phyloP scores from a whole-genome alignment of 2,113 vertebrate genomes.

The Xenus cinereus region DNA sequence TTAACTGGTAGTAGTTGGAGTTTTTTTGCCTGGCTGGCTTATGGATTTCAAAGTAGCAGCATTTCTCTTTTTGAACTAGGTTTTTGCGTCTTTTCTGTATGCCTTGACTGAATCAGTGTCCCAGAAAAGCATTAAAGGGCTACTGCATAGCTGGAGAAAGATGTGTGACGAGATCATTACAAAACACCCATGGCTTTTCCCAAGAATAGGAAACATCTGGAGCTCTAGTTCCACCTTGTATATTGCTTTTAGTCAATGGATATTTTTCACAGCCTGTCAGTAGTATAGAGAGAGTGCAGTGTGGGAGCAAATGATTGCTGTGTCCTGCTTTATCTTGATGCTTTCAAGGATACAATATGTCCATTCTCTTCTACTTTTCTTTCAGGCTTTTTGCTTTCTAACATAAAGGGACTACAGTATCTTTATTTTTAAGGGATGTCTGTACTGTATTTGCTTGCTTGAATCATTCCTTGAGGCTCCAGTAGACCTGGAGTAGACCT shows the following conservation, averaged over 20 bases:
- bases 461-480: not conserved
- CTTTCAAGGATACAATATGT: not conserved
- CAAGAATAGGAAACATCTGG: not conserved
- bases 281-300: not conserved
- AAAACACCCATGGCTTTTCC: not conserved
- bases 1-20: not conserved
- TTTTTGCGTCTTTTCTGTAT: not conserved
- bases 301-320: not conserved
- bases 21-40: not conserved
- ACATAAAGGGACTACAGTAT: not conserved
- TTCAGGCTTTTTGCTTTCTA: not conserved
- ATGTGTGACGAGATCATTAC: not conserved
- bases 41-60: not conserved
- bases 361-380: not conserved
- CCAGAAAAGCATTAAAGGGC: not conserved
- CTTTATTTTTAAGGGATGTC: not conserved
- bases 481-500: not conserved
- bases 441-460: not conserved
- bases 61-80: not conserved
- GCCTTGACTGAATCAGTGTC: not conserved
- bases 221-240: not conserved
- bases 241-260: not conserved
- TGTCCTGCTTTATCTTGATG: constrained; percentile 5
- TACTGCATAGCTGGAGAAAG: not conserved
- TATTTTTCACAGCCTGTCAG: not conserved